Base-by-base conservation (phyloP, 2,113 vertebrate species). In the Ammospiza nelsoni region DNA sequence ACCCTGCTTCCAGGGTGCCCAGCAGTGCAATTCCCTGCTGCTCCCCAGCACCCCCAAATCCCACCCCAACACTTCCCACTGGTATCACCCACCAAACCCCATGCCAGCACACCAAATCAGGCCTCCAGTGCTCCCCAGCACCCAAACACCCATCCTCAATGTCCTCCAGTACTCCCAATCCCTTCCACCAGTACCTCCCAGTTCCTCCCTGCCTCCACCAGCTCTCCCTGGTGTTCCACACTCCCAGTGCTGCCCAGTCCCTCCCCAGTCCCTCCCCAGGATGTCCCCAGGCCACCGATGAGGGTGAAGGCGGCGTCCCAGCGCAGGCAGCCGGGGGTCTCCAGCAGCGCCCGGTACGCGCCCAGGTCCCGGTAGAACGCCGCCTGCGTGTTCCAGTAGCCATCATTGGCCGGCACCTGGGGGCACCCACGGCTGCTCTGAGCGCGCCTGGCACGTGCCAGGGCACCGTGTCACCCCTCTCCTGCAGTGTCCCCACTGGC, bases 291-390 rank as follows among this genome's bases (percentile, higher is more conserved):
- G 33, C 16, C 80, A 96, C 95, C 91, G 1, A 93, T 55, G 63
- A 93, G 8, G 25, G 92, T 51, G 95, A 94, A 92, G 27, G 93
- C 74, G 0, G 7, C 2, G 5, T 90, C 52, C 95, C 95, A 95
- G 39, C 52, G 86, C 71, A 85, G 46, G 75, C 86, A 92, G 2
- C 89, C 94, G 0, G 95, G 94, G 15, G 27, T 95, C 89, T 96
- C 92, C 66, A 96, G 57, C 92, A 96, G 89, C 0, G 52, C 92
- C 71, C 62, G 71, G 79, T 95, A 96, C 3, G 94, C 92, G 0
- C 89, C 87, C 79, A 82, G 5, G 2, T 96, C 95, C 51, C 31
- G 23, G 79, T 95, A 96, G 41, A 95, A 96, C 0, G 52, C 86
- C 0, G 78, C 55, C 1, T 84, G 57, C 0, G 12, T 81, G 86